Percentiles rank a stretch among this genome's conserved stretches.
Evolutionary conservation across 2,888 invertebrate species (phyloP).

Genomic region (Drosophila paramelanica): DNA sequence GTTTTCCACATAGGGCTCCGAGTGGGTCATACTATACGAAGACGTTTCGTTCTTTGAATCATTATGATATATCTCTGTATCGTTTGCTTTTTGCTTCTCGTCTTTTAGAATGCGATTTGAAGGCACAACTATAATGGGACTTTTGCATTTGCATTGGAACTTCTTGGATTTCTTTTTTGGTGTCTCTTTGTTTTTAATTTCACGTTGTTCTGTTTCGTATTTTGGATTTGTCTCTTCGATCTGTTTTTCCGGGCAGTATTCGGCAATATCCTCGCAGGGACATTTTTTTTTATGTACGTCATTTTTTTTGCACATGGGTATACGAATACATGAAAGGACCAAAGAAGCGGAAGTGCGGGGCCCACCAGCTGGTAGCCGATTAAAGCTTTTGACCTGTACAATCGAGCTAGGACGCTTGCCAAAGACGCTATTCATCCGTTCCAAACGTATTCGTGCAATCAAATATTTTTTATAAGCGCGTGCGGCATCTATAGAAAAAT

Average conservation of each 20-base stretch:
- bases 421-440: not conserved
- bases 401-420: not conserved
- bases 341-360: not conserved
- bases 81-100: not conserved
- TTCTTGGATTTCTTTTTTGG: not conserved
- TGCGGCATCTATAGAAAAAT: constrained; percentile 15
- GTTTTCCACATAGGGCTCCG: too few species aligned
- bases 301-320: not conserved
- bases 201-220: too few species aligned
- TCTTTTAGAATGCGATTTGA: not conserved
- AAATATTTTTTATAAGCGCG: constrained; percentile 39
- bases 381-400: too few species aligned
- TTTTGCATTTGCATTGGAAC: not conserved
- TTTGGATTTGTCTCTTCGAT: too few species aligned
- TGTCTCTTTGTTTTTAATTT: not conserved
- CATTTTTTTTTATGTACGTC: not conserved
- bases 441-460: constrained; percentile 27
- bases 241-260: not conserved
- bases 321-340: not conserved
- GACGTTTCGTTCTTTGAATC: fast-evolving
- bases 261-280: not conserved
- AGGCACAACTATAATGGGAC: constrained; percentile 34
- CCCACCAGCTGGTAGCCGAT: constrained; percentile 35
- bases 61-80: not conserved
- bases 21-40: not conserved